A percentile compares a stretch with the other conserved stretches of the same genome.
Evolutionary conservation across 2,888 invertebrate genomes (phyloP).

Genomic region (Chydorus sphaericus): DNA sequence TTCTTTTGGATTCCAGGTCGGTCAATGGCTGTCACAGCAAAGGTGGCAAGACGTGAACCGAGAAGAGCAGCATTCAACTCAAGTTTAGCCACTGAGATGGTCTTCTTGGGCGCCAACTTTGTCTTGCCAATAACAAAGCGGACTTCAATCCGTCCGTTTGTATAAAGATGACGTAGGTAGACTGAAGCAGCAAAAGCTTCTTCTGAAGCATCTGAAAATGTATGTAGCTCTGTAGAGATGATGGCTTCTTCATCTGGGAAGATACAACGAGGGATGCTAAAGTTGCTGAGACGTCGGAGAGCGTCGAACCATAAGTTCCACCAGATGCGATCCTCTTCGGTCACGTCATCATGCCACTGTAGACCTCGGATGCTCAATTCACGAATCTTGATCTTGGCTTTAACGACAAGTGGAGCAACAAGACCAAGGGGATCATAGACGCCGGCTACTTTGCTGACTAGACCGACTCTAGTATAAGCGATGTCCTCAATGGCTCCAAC

Average conservation of each 20-base stretch:
- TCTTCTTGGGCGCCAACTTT: background rate
- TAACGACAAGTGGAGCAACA: constrained; percentile 5
- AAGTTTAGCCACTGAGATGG: background rate
- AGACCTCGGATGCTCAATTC: constrained; percentile 9
- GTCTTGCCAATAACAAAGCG: background rate
- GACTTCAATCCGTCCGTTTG: background rate
- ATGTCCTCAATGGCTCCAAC: background rate
- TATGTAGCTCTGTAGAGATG: background rate
- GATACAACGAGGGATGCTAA: constrained; percentile 8
- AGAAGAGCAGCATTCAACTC: constrained; percentile 8
- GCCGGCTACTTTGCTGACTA: background rate
- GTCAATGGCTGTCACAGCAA: background rate
- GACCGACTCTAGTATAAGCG: background rate
- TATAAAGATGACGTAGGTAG: background rate
- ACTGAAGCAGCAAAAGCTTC: background rate
- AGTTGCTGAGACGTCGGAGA: background rate
- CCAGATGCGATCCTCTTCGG: background rate
- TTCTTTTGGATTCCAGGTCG: background rate
- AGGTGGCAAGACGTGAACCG: background rate
- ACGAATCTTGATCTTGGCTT: constrained; percentile 13
- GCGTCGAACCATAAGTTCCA: background rate
- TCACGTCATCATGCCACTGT: constrained; percentile 15
- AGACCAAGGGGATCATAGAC: constrained; percentile 10
- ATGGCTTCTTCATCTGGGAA: background rate
- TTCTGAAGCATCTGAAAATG: background rate